These are phyloP conservation scores for Brachionichthys hirsutus DNA, from an alignment of 2,113 vertebrate species.

Conservation along the genomic window DNA sequence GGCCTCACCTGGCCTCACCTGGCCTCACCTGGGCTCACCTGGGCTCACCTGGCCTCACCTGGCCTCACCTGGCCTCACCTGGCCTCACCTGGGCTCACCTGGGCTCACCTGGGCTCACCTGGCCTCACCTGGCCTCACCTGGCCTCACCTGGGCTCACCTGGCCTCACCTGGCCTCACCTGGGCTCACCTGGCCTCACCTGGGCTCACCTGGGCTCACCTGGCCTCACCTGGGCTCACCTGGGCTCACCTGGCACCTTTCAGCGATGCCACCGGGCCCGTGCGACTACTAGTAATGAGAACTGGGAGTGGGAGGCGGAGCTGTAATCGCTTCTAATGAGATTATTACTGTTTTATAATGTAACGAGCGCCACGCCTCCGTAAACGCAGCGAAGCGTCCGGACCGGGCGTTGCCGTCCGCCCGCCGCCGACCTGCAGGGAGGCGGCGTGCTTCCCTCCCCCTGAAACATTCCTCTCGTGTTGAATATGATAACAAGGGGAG, in stretches of 20 bases:
- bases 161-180: conserved; percentile 17
- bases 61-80: conserved; percentile 35
- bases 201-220: conserved; percentile 36
- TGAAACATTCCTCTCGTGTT: conserved; percentile 18
- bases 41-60: conserved; percentile 44
- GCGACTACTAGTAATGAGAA: not conserved
- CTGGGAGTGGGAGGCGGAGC: not conserved
- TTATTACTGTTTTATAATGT: not conserved
- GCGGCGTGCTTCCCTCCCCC: not conserved
- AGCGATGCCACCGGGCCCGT: conserved; percentile 26
- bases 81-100: conserved; percentile 19
- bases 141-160: conserved; percentile 35
- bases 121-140: no score
- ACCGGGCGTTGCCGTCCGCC: no score
- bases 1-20: no score
- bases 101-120: conserved; percentile 51
- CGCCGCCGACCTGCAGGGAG: not conserved
- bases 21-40: conserved; percentile 5
- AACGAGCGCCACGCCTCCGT: no score
- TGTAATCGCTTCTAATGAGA: not conserved
- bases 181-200: conserved; percentile 44
- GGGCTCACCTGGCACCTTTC: conserved; percentile 53
- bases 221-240: conserved; percentile 13
- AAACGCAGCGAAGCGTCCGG: no score
- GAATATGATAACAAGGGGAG: conserved; percentile 41